These are phyloP conservation scores for Parambassis ranga DNA, from an alignment of 2,797 vertebrate species.

Conservation along the genomic window DNA sequence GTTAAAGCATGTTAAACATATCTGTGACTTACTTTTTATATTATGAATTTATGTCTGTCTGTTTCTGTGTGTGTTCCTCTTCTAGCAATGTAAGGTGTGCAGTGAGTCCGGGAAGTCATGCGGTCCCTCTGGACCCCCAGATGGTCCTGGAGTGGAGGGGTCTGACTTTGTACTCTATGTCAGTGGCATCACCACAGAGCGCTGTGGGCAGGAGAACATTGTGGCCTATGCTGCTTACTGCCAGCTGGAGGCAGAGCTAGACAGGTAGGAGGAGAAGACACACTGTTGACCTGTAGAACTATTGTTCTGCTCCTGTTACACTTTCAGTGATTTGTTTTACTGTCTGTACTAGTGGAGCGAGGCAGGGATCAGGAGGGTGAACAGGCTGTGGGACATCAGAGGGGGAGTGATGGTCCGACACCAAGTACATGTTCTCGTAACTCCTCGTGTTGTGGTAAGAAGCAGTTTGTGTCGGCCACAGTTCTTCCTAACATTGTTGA, in stretches of 20 bases:
- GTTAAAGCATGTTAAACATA: no score
- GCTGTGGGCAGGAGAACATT: slow-evolving; percentile 95
- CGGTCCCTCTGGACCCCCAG: slow-evolving; percentile 79
- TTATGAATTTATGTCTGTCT: no score
- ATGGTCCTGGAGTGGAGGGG: slow-evolving; percentile 86
- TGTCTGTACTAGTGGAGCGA: slow-evolving; percentile 96
- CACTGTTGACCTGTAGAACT: no score
- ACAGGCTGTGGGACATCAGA: slow-evolving; percentile 88
- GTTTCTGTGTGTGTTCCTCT: background rate
- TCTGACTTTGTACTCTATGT: slow-evolving; percentile 94
- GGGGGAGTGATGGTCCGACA: slow-evolving; percentile 86
- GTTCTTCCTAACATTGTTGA: no score
- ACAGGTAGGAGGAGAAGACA: slow-evolving; percentile 80
- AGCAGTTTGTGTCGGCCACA: background rate
- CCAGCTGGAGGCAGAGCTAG: slow-evolving; percentile 94
- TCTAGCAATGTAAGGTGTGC: slow-evolving; percentile 92
- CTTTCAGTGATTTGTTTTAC: no score
- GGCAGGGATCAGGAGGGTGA: slow-evolving; percentile 86
- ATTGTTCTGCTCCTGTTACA: no score
- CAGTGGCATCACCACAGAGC: slow-evolving; percentile 91
- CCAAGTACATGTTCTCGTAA: slow-evolving; percentile 88
- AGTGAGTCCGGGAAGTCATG: slow-evolving; percentile 84
- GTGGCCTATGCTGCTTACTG: slow-evolving; percentile 98
- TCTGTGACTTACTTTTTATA: no score
- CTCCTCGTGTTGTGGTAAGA: slow-evolving; percentile 92